Evolutionary conservation across 1,140 invertebrate species (phyloP), one percentile per base, ranked within the genome.

Genomic region (Archivesica marissinica): DNA sequence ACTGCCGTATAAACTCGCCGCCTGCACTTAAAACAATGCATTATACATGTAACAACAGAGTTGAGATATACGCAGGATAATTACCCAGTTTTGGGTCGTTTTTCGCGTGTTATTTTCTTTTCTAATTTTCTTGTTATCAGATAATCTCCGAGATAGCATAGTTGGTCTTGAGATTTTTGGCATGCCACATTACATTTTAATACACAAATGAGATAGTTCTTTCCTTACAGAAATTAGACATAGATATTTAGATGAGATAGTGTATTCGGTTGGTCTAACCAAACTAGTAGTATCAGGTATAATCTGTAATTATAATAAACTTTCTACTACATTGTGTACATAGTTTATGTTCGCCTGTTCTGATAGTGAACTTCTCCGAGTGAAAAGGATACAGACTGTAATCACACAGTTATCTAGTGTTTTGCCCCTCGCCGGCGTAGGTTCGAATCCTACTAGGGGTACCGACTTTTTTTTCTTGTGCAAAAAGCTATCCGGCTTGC

Each of bases 101-200:
- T 20, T 76, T 76, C 74, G 44, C 74, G 76, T 79, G 76, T 79
- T 52, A 79, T 79, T 79, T 79, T 79, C 59, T 79, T 66, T 79
- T 79, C 76, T 79, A 79, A 79, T 64, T 78, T 54, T 30, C 76
- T 41, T 64, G 23, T 44, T 61, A 64, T 78, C 74, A 52, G 59
- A 79, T 79, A 23, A 79, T 79, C 76, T 47, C 0, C 2, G 13
- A 64, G 76, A 79, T 79, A 64, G 66, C 56, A 79, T 79, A 52
- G 20, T 79, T 79, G 38, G 59, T 30, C 59, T 56, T 50, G 15
- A 30, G 50, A 47, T 79, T 64, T 47, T 79, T 61, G 76, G 56
- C 76, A 79, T 61, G 59, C 56, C 54, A 41, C 30, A 66, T 64
- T 61, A 23, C 30, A 64, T 47, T 64, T 44, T 64, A 64, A 64